A percentile compares a stretch with the other conserved stretches of the same genome.
Evolutionary conservation across 2,797 vertebrate genomes (phyloP).

Genomic region (Brachymystax lenok): DNA sequence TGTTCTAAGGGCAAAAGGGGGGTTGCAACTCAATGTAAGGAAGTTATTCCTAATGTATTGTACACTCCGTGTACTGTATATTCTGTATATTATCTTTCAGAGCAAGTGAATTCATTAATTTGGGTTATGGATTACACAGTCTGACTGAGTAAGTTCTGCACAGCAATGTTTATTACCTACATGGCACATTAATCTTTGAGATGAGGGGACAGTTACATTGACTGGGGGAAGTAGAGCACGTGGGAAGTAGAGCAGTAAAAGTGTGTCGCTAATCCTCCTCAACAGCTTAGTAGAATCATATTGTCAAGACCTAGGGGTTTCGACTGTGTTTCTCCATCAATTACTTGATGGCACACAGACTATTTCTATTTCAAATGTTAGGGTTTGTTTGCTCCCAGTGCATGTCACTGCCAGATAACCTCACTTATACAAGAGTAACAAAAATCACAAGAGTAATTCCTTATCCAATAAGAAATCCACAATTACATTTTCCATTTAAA

Average conservation of each 20-base stretch:
- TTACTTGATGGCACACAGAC: not conserved
- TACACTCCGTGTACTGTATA: too few relatives aligned
- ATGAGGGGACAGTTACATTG: not conserved
- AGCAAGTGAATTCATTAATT: too few relatives aligned
- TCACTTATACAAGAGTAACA: too few relatives aligned
- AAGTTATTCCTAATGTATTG: too few relatives aligned
- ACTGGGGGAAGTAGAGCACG: not conserved
- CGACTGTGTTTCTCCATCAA: not conserved
- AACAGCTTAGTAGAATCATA: not conserved
- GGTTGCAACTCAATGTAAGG: too few relatives aligned
- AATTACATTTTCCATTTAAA: not conserved
- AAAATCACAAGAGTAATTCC: too few relatives aligned
- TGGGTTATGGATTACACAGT: too few relatives aligned
- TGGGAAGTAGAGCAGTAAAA: not conserved
- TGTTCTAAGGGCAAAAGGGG: too few relatives aligned
- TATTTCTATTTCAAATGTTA: not conserved
- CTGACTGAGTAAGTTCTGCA: too few relatives aligned
- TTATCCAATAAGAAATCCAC: not conserved
- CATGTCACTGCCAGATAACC: not conserved
- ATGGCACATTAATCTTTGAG: not conserved
- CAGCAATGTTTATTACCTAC: not conserved
- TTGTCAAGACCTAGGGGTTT: not conserved
- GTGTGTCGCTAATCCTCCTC: not conserved
- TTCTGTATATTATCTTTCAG: too few relatives aligned
- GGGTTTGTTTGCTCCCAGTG: too few relatives aligned